Base-by-base conservation (phyloP, 1,140 invertebrate species). In the Globodera ellingtonae region DNA sequence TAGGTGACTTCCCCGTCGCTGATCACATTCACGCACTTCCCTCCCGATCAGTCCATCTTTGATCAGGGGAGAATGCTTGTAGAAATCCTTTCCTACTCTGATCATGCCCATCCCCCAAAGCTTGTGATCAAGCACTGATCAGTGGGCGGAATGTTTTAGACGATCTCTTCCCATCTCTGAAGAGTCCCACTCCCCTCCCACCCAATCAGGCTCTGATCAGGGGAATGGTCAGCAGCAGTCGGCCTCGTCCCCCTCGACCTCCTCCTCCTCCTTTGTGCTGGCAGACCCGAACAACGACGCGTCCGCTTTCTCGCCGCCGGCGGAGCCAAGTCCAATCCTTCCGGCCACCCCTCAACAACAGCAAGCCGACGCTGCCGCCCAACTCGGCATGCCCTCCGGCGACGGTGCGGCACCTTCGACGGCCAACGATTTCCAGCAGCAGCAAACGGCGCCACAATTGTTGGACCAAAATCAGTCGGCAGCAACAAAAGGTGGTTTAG, bases 261-360 rank as follows among this genome's bases (percentile, higher is more conserved):
- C 75, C n/a, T 62, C 75, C 18, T 67, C 75, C n/a, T 76, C 75
- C 3, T 69, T 77, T 67, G 75, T 77, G 65, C 21, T 77, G 21
- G 75, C 62, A 0, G 75, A 77, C 48, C 75, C 75, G 48, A 77
- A 77, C 24, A 21, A 24, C 47, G 65, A 50, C 48, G 18, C 50
- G 24, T 67, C 75, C 48, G 62, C 62, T 10, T 77, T 62, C 48
- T 77, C 62, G 0, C 75, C 75, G 0, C 75, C 75, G n/a, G 24
- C 56, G 13, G 75, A 76, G 48, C 75, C 75, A 1, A 77, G 69
- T 21, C 75, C 75, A 35, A 67, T 77, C 35, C 15, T 77, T 5
- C 46, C 35, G 69, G 46, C 75, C 8, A 24, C 52, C 13, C 65
- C 21, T 8, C 67, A 70, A 70, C 67, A 13, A 6, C 67, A 47